phyloP scores from a whole-genome alignment of 2,113 vertebrate species.

The Oceanites oceanicus region DNA sequence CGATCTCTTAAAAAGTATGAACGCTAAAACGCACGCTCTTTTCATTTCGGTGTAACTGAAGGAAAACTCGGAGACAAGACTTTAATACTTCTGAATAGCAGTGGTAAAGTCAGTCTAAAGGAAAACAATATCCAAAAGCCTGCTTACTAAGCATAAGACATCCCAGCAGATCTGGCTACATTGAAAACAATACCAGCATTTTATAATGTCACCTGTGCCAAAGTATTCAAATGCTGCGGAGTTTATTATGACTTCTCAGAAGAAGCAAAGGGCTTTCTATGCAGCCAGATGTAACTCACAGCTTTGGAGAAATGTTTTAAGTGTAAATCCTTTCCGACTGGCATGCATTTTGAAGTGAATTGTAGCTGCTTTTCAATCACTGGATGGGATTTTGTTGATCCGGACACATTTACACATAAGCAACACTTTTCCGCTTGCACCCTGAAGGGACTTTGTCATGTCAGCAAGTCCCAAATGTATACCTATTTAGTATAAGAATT shows the following conservation, averaged over 20 bases:
- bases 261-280: neutral
- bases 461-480: neutral
- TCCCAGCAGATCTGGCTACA: neutral
- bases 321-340: neutral
- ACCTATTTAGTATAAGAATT: neutral
- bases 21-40: neutral
- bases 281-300: neutral
- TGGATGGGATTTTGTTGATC: neutral
- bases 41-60: neutral
- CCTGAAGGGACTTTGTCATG: neutral
- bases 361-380: neutral
- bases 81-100: neutral
- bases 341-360: neutral
- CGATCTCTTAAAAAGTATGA: constrained; percentile 26
- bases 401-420: neutral
- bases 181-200: neutral
- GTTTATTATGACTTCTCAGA: neutral
- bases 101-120: neutral
- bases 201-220: neutral
- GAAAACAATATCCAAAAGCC: neutral
- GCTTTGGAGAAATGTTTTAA: neutral
- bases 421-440: neutral
- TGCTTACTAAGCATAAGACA: neutral
- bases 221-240: neutral
- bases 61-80: neutral